Evolutionary conservation across 2,888 invertebrate species (phyloP).

Genomic region (Conchocele bisecta): DNA sequence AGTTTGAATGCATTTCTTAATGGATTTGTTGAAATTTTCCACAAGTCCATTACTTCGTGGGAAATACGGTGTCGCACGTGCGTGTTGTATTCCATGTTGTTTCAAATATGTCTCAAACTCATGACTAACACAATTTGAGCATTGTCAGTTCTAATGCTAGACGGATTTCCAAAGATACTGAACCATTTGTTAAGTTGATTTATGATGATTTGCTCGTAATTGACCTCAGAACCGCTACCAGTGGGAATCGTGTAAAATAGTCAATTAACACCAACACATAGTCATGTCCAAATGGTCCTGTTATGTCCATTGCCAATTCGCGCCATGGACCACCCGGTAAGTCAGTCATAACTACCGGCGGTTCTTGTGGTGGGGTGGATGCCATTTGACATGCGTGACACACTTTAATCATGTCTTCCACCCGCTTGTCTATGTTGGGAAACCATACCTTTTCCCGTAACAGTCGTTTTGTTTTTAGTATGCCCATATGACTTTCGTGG

Average conservation of each 20-base stretch:
- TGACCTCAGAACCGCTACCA: conserved; percentile 12
- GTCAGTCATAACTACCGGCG: conserved; percentile 14
- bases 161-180: conserved; percentile 9
- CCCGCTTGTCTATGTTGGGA: conserved; percentile 25
- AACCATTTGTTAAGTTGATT: conserved; percentile 23
- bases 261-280: conserved; percentile 23
- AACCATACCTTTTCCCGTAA: conserved; percentile 40
- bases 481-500: conserved; percentile 36
- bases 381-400: conserved; percentile 25
- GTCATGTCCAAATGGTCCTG: conserved; percentile 23
- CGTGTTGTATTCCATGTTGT: conserved; percentile 30
- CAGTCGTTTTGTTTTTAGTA: conserved; percentile 39
- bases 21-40: conserved; percentile 41
- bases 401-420: conserved; percentile 11
- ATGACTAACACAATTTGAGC: conserved; percentile 32
- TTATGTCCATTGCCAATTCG: too few relatives aligned
- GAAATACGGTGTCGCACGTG: conserved; percentile 34
- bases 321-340: conserved; percentile 21
- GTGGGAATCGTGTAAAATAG: conserved; percentile 27
- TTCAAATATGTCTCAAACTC: conserved; percentile 24
- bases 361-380: background rate
- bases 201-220: conserved; percentile 15
- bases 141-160: conserved; percentile 34
- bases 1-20: conserved; percentile 28
- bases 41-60: conserved; percentile 41